Conservation (phyloP, 2,113 vertebrate genomes). For the Eolophus roseicapilla region DNA sequence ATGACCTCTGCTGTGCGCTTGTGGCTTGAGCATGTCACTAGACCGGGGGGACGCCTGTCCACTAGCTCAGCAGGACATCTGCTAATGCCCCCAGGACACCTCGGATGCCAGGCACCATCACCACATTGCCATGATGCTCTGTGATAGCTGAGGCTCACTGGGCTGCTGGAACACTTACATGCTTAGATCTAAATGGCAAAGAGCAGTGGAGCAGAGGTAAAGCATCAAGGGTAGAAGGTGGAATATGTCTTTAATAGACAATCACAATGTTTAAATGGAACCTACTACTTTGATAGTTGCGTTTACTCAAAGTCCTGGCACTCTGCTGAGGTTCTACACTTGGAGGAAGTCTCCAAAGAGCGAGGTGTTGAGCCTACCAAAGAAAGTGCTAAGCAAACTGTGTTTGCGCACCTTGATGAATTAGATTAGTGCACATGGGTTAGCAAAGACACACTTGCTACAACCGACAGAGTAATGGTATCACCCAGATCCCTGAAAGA, state of each 20-base stretch:
- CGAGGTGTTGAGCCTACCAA: neutral
- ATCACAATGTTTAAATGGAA: neutral
- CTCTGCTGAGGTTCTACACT: neutral
- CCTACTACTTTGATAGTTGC: neutral
- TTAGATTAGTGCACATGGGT: neutral
- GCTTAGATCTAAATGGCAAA: neutral
- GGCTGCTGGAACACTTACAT: neutral
- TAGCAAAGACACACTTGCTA: neutral
- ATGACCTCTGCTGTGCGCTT: neutral
- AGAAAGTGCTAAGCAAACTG: neutral
- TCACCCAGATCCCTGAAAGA: neutral
- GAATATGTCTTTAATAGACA: neutral
- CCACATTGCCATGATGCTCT: rapidly evolving
- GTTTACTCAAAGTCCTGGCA: neutral
- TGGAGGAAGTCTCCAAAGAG: neutral
- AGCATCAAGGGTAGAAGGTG: neutral
- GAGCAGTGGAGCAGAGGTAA: neutral
- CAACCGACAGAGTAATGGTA: neutral
- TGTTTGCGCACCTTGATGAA: neutral
- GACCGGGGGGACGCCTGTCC: neutral
- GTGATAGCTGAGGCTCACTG: neutral
- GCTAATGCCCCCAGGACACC: neutral
- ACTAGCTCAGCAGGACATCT: neutral
- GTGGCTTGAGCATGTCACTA: neutral
- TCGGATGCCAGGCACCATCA: neutral